A percentile compares a stretch with the other conserved stretches of the same genome.
These are phyloP conservation scores for Falcunculus frontatus DNA, from an alignment of 2,113 vertebrate species.

Conservation along the genomic window DNA sequence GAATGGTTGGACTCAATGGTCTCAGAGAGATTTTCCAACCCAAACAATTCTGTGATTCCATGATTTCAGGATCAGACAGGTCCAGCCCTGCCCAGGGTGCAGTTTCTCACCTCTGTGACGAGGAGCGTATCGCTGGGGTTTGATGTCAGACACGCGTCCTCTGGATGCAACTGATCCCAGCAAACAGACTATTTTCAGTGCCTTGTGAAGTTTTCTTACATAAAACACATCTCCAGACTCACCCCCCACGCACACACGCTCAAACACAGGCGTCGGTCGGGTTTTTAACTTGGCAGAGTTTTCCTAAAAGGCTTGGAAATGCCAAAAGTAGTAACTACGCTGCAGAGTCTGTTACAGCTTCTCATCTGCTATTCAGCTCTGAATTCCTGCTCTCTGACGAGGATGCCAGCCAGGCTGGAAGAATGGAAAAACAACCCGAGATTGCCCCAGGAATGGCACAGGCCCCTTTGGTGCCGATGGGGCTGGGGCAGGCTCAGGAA, in stretches of 20 bases:
- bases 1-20: neutral
- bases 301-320: neutral
- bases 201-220: neutral
- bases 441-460: neutral
- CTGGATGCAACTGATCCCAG: neutral
- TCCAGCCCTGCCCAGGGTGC: neutral
- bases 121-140: fast-evolving
- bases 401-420: neutral
- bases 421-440: neutral
- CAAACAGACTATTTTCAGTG: neutral
- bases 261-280: neutral
- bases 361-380: neutral
- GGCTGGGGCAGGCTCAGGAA: neutral
- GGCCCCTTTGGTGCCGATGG: neutral
- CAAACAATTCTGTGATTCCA: neutral
- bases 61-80: neutral
- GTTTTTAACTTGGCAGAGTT: neutral
- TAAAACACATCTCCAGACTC: neutral
- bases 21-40: neutral
- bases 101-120: neutral
- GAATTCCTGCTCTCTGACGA: neutral
- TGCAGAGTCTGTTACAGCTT: neutral
- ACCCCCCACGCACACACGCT: neutral
- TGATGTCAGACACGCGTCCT: neutral
- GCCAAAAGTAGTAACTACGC: neutral